Base-by-base conservation (phyloP, 2,113 vertebrate species). In the Spheniscus mendiculus region DNA sequence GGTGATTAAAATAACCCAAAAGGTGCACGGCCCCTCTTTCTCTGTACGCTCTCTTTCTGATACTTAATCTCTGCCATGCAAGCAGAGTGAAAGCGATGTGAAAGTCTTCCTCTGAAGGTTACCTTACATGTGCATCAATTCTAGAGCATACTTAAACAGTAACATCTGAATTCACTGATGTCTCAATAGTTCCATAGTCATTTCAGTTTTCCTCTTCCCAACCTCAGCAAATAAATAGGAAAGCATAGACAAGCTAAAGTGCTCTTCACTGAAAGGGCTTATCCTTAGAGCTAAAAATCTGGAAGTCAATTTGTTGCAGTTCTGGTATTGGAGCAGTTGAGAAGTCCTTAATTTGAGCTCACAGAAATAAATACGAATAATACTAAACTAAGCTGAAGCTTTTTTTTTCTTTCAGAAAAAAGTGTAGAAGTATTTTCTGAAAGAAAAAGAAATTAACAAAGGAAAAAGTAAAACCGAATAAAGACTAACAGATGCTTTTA, bases 161-260 rank as follows among this genome's bases (percentile, higher is more conserved):
- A 73, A 32, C 15, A 45, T 62, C 55, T 56, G 49, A 93, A 81
- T 61, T 77, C 55, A 77, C 20, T 44, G 34, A 17, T 29, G 10
- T 20, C 69, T 82, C 3, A 0, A 23, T 5, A 83, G 25, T 42
- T 71, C 32, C 61, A 38, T 0, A 55, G 17, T 5, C 6, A 50
- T 58, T 87, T 53, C 22, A 22, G 38, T 87, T 94, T 82, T 87
- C 25, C 42, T 71, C 25, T 61, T 63, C 29, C 29, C 52, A 82
- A 5, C 4, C 8, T 89, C 58, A 90, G 29, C 8, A 80, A 83
- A 74, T 59, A 83, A 83, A 65, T 4, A 72, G 44, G 38, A 49
- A 79, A 72, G 23, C 61, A 4, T 0, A 69, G 55, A 78, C 15
- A 61, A 86, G 23, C 11, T 70, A 16, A 69, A 83, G 62, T n/a